These are phyloP conservation scores for Amblyopsis hoosieri DNA, from an alignment of 2,797 vertebrate genomes.

Conservation along the genomic window DNA sequence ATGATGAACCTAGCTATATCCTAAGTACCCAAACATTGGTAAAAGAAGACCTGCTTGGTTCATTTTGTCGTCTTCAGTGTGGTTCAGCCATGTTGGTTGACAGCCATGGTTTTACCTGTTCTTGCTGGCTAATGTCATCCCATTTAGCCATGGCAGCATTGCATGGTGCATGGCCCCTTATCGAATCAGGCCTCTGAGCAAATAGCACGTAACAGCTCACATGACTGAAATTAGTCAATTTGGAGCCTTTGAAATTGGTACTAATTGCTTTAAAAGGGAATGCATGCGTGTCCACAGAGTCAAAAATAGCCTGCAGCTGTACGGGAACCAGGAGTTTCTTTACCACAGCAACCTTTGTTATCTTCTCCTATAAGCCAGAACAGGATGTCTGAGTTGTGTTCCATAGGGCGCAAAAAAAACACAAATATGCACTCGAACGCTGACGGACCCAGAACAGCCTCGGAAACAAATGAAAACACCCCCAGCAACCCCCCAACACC, in stretches of 20 bases:
- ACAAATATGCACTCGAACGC: no score
- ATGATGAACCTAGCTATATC: no score
- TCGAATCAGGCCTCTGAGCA: slow-evolving; percentile 31
- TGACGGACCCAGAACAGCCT: no score
- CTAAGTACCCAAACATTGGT: no score
- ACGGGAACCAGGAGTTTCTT: not conserved
- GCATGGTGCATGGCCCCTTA: slow-evolving; percentile 16
- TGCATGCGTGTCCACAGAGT: slow-evolving; percentile 26
- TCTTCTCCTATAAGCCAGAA: not conserved
- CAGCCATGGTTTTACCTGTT: slow-evolving; percentile 6
- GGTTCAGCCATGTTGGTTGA: no score
- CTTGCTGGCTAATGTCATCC: slow-evolving; percentile 10
- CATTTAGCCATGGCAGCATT: slow-evolving; percentile 24
- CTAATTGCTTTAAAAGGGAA: slow-evolving; percentile 43
- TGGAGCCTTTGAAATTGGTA: slow-evolving; percentile 24
- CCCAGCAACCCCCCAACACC: no score
- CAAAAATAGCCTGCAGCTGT: slow-evolving; percentile 21
- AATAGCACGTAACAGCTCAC: slow-evolving; percentile 27
- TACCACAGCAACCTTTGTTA: not conserved
- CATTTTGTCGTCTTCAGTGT: no score
- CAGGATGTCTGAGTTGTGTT: not conserved
- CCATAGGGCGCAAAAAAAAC: no score
- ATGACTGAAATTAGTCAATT: slow-evolving; percentile 54
- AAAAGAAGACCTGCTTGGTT: no score
- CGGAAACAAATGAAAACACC: no score